These are phyloP conservation scores for Pagetopsis macropterus DNA, from an alignment of 2,797 vertebrate species.

Conservation along the genomic window DNA sequence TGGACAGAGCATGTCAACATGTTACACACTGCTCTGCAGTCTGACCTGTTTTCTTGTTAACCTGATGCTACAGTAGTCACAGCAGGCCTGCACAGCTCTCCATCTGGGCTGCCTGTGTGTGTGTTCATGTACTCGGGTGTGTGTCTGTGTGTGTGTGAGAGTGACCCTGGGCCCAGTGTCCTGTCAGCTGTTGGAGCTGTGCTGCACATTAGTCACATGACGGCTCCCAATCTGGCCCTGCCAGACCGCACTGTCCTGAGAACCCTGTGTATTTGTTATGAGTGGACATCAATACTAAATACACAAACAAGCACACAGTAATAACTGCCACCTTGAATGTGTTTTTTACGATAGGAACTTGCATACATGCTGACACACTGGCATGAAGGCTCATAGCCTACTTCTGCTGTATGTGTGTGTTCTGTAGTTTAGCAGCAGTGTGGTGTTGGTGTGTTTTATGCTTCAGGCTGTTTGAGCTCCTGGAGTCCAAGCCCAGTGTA, in stretches of 20 bases:
- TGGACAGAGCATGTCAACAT: slow-evolving; percentile 61
- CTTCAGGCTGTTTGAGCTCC: slow-evolving; percentile 72
- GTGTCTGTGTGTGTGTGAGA: slow-evolving; percentile 40
- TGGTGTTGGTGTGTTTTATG: slow-evolving; percentile 54
- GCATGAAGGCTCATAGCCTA: slow-evolving; percentile 20
- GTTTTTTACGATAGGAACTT: slow-evolving; percentile 6
- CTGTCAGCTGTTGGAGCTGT: slow-evolving; percentile 86
- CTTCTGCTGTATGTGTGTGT: slow-evolving; percentile 60
- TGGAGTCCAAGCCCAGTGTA: slow-evolving; percentile 75
- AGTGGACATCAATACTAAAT: slow-evolving; percentile 11
- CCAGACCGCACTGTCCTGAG: slow-evolving; percentile 76
- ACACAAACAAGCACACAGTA: not conserved
- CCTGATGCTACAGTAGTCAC: slow-evolving; percentile 82
- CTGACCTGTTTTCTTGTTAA: slow-evolving; percentile 84
- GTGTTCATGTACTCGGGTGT: slow-evolving; percentile 27
- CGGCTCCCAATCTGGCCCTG: slow-evolving; percentile 85
- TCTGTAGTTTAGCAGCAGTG: slow-evolving; percentile 51
- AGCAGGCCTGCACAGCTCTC: slow-evolving; percentile 78
- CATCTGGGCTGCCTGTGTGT: slow-evolving; percentile 73
- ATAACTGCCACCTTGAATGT: slow-evolving; percentile 11
- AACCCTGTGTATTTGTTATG: slow-evolving; percentile 22
- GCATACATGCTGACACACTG: slow-evolving; percentile 25
- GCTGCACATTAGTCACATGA: slow-evolving; percentile 88
- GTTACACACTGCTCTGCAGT: slow-evolving; percentile 68
- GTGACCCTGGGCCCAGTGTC: slow-evolving; percentile 84